These are phyloP conservation scores for Melanerpes formicivorus DNA, from an alignment of 2,113 vertebrate genomes.

Conservation along the genomic window DNA sequence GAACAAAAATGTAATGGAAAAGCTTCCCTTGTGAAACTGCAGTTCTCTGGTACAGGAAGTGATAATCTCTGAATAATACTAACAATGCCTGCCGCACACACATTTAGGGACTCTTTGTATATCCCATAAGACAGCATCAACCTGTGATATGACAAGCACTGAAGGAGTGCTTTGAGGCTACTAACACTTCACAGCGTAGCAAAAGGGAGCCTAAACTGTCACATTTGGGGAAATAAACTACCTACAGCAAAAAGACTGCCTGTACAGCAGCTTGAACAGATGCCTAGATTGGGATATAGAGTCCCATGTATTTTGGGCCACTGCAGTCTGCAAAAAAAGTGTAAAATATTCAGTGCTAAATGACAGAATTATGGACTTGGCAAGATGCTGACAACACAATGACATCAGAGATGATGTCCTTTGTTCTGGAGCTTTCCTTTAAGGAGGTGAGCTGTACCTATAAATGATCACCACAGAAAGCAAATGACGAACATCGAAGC, in stretches of 20 bases:
- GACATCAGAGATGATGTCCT: background rate
- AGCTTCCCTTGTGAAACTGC: background rate
- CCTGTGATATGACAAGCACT: background rate
- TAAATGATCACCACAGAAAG: background rate
- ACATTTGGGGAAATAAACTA: background rate
- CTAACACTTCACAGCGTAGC: background rate
- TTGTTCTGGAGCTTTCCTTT: background rate
- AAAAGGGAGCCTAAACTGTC: background rate
- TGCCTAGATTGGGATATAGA: background rate
- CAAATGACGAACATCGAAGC: accelerated
- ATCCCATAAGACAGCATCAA: background rate
- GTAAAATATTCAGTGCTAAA: background rate
- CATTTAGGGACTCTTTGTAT: background rate
- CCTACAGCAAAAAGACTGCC: background rate
- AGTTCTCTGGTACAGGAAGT: background rate
- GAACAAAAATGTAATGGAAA: background rate
- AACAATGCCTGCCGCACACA: background rate
- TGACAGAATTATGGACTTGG: background rate
- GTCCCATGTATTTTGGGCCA: accelerated
- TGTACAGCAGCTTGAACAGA: background rate
- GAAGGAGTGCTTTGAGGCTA: background rate
- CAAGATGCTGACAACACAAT: accelerated
- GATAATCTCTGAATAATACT: background rate
- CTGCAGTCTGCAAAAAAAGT: background rate
- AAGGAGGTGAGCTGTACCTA: background rate